These are phyloP conservation scores for Pegoplata infirma DNA, from an alignment of 2,888 invertebrate species.

Conservation along the genomic window DNA sequence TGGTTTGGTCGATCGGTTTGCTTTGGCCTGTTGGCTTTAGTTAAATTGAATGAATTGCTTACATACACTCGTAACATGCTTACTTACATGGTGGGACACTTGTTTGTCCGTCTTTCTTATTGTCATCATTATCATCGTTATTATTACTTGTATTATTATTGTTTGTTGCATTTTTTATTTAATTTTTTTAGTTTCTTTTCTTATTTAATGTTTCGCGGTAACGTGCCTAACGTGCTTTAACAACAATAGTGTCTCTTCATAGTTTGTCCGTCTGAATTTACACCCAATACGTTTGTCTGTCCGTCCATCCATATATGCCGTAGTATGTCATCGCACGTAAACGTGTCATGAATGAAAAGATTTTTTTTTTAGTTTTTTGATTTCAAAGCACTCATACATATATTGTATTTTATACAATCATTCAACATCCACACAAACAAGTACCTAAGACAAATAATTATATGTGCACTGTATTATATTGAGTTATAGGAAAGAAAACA, in stretches of 20 bases:
- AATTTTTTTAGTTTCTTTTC: background rate
- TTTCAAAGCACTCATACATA: slow-evolving; percentile 8
- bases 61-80: slow-evolving; percentile 23
- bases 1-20: slow-evolving; percentile 23
- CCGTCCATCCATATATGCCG: slow-evolving; percentile 9
- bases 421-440: no score
- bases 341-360: slow-evolving; percentile 60
- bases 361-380: no score
- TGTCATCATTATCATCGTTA: slow-evolving; percentile 21
- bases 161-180: slow-evolving; percentile 21
- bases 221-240: slow-evolving; percentile 21
- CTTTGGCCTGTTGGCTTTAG: slow-evolving; percentile 30
- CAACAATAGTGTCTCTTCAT: slow-evolving; percentile 3
- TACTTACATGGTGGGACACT: slow-evolving; percentile 32
- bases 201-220: slow-evolving; percentile 22
- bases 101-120: slow-evolving; percentile 3
- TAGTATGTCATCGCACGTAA: slow-evolving; percentile 10
- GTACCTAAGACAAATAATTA: no score
- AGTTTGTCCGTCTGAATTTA: background rate
- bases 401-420: no score
- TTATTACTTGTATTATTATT: slow-evolving; percentile 21
- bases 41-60: slow-evolving; percentile 48
- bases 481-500: no score
- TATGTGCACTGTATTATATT: no score
- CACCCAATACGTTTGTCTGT: background rate